These are phyloP conservation scores for Caradrina kadenii DNA, from an alignment of 2,888 invertebrate species.

Conservation along the genomic window DNA sequence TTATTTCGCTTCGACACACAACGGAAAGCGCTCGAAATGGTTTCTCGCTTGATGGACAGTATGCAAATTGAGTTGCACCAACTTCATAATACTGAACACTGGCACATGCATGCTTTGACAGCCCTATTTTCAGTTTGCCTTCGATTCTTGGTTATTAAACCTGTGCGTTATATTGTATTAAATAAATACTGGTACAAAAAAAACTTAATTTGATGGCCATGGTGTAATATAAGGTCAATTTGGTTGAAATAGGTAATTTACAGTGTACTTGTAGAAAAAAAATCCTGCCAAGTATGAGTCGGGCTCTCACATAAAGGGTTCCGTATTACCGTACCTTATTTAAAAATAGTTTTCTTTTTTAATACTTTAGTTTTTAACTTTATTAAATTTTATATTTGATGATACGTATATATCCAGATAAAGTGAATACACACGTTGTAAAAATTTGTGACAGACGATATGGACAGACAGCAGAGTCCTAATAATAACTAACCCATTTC, in stretches of 20 bases:
- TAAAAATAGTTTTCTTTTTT: too few relatives aligned
- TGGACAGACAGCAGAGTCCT: too few relatives aligned
- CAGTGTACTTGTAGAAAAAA: not conserved
- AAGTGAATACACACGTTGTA: too few relatives aligned
- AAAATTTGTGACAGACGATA: too few relatives aligned
- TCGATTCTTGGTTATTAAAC: constrained; percentile 32
- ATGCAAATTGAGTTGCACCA: constrained; percentile 63
- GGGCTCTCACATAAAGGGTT: too few relatives aligned
- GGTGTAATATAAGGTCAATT: not conserved
- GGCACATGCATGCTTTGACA: constrained; percentile 54
- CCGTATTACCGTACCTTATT: too few relatives aligned
- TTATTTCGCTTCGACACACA: constrained; percentile 29
- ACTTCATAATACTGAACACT: constrained; percentile 51
- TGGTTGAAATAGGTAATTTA: not conserved
- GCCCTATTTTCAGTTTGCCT: constrained; percentile 54
- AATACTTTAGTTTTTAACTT: too few relatives aligned
- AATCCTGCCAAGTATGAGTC: too few relatives aligned
- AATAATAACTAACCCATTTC: not conserved
- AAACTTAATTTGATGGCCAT: not conserved
- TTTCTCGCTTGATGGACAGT: constrained; percentile 60
- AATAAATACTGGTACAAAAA: constrained; percentile 11
- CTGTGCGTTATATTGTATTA: not conserved
- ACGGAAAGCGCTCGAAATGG: constrained; percentile 41
- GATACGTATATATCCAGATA: too few relatives aligned
- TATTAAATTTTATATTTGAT: too few relatives aligned